Base-by-base conservation (phyloP, 2,888 invertebrate genomes). In the Elegia similella region DNA sequence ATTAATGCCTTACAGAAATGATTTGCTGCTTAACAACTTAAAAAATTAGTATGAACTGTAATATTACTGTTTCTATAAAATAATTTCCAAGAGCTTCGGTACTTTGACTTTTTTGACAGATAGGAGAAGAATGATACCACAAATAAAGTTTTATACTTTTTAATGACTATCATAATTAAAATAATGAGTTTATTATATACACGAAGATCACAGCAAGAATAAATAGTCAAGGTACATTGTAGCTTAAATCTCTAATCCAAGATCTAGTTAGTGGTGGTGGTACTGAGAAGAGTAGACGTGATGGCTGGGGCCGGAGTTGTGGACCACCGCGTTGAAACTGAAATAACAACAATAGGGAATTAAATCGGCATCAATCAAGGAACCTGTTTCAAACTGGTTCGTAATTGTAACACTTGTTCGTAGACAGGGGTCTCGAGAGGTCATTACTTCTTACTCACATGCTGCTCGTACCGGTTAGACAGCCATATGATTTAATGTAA, bases 301-400 rank as follows among this genome's bases (percentile, higher is more conserved):
- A 57, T 88, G 89, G 75, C 85, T 88, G 65, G 89, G 88, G 0
- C 89, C 90, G 59, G 90, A 89, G 81, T 89, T 90, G 64, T 91
- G 86, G 32, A 91, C 90, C 56, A 91, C 84, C 46, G 91, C 90
- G 80, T 91, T 90, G 81, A 91, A 91, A 70, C 91, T 91, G 84
- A 23, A 86, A 87, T 17, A 62, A 73, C 67, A 70, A 65, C 47
- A 67, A 63, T 16, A 42, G 13, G 43, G 32, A 56, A 52, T 62
- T 44, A 55, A 56, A 16, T 42, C 38, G 57, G 48, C 23, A 54
- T 43, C 3, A 43, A 43, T 43, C 54, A 44, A 16, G 13, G 68
- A 76, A 79, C 79, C 62, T 59, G 79, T 78, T 76, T 67, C 42
- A 60, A 75, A 78, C 77, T 59, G 61, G 77, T 75, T 48, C 47